These are phyloP conservation scores for Sciaenops ocellatus DNA, from an alignment of 2,797 vertebrate genomes.

Conservation along the genomic window DNA sequence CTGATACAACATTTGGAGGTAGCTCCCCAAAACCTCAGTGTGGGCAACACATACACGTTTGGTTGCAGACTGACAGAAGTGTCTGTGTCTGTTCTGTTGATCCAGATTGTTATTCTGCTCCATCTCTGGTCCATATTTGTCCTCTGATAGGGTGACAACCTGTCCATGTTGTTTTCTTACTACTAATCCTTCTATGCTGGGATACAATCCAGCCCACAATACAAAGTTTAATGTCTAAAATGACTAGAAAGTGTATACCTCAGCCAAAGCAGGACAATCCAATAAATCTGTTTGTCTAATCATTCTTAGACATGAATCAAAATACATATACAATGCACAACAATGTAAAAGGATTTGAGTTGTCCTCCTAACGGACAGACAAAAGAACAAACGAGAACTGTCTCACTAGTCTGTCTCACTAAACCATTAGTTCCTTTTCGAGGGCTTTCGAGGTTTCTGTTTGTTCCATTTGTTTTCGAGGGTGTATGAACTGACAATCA, in stretches of 20 bases:
- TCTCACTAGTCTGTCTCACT: too few relatives aligned
- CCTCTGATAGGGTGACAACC: neutral
- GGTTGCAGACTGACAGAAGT: slow-evolving; percentile 18
- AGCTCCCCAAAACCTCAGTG: slow-evolving; percentile 29
- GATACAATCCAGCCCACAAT: neutral
- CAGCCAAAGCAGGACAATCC: neutral
- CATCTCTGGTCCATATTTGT: neutral
- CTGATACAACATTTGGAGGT: slow-evolving; percentile 58
- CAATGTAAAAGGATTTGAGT: too few relatives aligned
- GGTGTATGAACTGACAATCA: too few relatives aligned
- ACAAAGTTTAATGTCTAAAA: neutral
- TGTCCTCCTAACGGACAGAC: too few relatives aligned
- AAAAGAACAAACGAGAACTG: too few relatives aligned
- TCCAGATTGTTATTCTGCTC: neutral
- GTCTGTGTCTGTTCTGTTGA: neutral
- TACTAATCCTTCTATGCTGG: neutral
- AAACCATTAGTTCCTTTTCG: too few relatives aligned
- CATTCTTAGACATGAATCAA: neutral
- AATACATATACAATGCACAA: neutral
- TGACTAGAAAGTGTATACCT: neutral
- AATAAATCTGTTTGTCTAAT: neutral
- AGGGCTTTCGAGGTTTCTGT: too few relatives aligned
- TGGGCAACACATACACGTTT: slow-evolving; percentile 3
- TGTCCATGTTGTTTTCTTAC: neutral
- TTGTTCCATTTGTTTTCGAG: too few relatives aligned